phyloP scores from a whole-genome alignment of 2,797 vertebrate genomes.

The Pempheris klunzingeri region DNA sequence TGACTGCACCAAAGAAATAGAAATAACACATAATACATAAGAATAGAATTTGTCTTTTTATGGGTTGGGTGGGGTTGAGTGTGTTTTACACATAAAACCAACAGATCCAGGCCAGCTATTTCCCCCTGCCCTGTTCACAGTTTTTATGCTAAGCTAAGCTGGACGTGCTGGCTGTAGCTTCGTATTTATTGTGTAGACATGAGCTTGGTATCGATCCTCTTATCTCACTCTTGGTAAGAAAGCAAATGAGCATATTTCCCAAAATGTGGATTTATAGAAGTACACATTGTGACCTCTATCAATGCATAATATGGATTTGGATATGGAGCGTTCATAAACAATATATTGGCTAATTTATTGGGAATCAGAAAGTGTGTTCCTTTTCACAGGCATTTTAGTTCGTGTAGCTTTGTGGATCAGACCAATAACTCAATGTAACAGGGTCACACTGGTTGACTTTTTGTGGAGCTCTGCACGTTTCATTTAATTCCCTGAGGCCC shows the following conservation, averaged over 20 bases:
- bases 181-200: neutral
- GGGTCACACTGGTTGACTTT: constrained; percentile 38
- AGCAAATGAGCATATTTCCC: neutral
- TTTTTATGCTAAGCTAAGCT: neutral
- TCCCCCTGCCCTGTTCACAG: neutral
- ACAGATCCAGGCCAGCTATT: neutral
- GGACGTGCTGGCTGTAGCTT: neutral
- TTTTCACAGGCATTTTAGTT: constrained; percentile 10
- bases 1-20: neutral
- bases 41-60: neutral
- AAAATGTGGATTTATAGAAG: neutral
- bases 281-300: neutral
- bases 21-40: too few species aligned
- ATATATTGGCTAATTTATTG: neutral
- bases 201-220: neutral
- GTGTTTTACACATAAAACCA: neutral
- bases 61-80: too few species aligned
- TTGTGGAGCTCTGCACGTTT: constrained; percentile 26
- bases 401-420: constrained; percentile 3
- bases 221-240: neutral
- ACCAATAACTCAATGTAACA: constrained; percentile 4
- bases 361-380: neutral
- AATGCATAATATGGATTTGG: constrained; percentile 8
- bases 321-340: neutral
- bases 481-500: constrained; percentile 8